Base-by-base conservation (phyloP, 2,888 invertebrate genomes). In the Dryococelus australis region DNA sequence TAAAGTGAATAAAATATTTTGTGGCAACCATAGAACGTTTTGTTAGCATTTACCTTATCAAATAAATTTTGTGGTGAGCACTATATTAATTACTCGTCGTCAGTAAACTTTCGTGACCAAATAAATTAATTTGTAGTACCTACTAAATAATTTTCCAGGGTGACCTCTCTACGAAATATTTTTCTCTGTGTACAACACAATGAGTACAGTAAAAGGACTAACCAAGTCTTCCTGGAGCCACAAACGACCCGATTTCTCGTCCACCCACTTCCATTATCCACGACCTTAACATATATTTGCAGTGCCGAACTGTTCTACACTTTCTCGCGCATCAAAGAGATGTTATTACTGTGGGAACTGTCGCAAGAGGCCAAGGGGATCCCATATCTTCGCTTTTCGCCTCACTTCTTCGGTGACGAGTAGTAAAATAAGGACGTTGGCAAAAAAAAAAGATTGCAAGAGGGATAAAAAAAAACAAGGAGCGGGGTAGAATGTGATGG, bases 291-390 rank as follows among this genome's bases (percentile, higher is more conserved):
- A 65, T 65, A 65, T 65, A n/a, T 65, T 16, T 65, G 16, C 16
- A n/a, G n/a, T 65, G 8, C n/a, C 65, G 65, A 65, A 65, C 8
- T 65, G 24, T 16, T 65, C 65, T n/a, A 1, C n/a, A 24, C n/a
- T 6, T 65, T 65, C 65, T 10, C 65, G n/a, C 10, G 65, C 24
- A 65, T 65, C 65, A 65, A 65, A 65, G 65, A 65, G 8, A 8
- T n/a, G 65, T 65, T 65, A 65, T 65, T 65, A 65, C 65, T 65
- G 65, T 65, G 65, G 65, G 65, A 65, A 65, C 65, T 65, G 65
- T 65, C 65, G 65, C 65, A 65, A 65, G 65, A 65, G 65, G 65
- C 65, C 24, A n/a, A 20, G 24, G 65, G 65, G 65, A 65, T 65
- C 65, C 65, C 65, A n/a, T 65, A 65, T 65, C 65, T 65, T n/a